Evolutionary conservation across 2,888 invertebrate genomes (phyloP).

Genomic region (Melanargia galathea): DNA sequence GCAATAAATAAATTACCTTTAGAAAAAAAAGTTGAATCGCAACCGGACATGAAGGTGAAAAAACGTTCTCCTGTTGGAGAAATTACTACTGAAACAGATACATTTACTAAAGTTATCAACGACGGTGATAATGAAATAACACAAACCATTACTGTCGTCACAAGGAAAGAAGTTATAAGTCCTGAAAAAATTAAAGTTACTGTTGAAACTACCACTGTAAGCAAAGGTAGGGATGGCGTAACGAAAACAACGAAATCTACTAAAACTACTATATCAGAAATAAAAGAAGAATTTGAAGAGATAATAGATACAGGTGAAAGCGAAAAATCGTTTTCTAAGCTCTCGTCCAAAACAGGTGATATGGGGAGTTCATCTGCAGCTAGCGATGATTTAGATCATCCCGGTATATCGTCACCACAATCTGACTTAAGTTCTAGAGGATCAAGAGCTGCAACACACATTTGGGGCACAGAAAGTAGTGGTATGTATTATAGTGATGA

Average conservation of each 20-base stretch:
- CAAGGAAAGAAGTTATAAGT: constrained; percentile 75
- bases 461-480: constrained; percentile 80
- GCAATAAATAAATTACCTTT: constrained; percentile 51
- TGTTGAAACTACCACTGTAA: constrained; percentile 75
- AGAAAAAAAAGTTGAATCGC: constrained; percentile 49
- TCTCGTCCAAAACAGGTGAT: constrained; percentile 77
- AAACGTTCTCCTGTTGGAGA: constrained; percentile 76
- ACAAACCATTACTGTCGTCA: constrained; percentile 76
- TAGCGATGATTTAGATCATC: constrained; percentile 84
- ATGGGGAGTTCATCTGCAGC: constrained; percentile 84
- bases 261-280: constrained; percentile 77
- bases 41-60: constrained; percentile 55
- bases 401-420: constrained; percentile 80
- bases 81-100: constrained; percentile 74
- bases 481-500: constrained; percentile 84
- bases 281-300: constrained; percentile 77
- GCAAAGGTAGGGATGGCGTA: constrained; percentile 70
- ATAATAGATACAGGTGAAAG: constrained; percentile 70
- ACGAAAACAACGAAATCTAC: constrained; percentile 78
- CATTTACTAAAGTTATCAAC: constrained; percentile 69
- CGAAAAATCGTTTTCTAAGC: constrained; percentile 77
- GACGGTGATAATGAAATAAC: constrained; percentile 74
- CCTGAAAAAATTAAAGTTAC: constrained; percentile 76
- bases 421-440: constrained; percentile 85
- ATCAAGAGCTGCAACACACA: constrained; percentile 79